Percentiles rank a stretch among this genome's conserved stretches.
Evolutionary conservation across 2,797 vertebrate species (phyloP).

Genomic region (Hippoglossus hippoglossus): DNA sequence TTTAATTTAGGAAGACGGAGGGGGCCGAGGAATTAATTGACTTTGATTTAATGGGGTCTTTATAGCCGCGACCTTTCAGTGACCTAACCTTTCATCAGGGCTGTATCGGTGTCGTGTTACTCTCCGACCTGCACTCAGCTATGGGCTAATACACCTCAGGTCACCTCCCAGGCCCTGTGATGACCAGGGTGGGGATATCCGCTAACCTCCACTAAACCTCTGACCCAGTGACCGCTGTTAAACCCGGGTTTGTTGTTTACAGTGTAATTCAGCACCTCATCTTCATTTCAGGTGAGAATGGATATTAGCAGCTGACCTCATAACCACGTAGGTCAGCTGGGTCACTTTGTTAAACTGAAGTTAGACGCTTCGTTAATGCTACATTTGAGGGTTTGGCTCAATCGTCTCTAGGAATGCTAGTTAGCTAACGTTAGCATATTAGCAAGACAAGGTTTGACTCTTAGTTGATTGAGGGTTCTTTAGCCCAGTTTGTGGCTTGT

Average conservation of each 20-base stretch:
- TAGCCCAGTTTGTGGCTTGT: no score
- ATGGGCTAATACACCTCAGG: slow-evolving; percentile 34
- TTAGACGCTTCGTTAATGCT: neutral
- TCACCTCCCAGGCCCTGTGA: slow-evolving; percentile 43
- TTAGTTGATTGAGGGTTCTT: no score
- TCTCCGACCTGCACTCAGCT: slow-evolving; percentile 27
- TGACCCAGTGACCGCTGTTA: slow-evolving; percentile 40
- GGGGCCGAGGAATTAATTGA: slow-evolving; percentile 65
- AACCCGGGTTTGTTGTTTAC: slow-evolving; percentile 49
- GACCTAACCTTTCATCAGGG: slow-evolving; percentile 44
- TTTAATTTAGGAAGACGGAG: slow-evolving; percentile 59
- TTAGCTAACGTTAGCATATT: no score
- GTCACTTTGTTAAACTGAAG: slow-evolving; percentile 12
- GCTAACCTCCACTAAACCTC: slow-evolving; percentile 64
- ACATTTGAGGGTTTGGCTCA: neutral
- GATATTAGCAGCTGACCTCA: slow-evolving; percentile 36
- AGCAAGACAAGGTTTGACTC: no score
- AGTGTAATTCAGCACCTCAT: slow-evolving; percentile 30
- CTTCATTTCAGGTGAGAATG: slow-evolving; percentile 34
- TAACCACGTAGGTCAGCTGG: slow-evolving; percentile 7
- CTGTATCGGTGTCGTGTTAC: slow-evolving; percentile 58
- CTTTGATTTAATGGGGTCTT: slow-evolving; percentile 72
- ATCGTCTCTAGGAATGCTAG: neutral
- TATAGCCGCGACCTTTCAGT: slow-evolving; percentile 61
- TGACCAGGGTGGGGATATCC: slow-evolving; percentile 43